Percentiles rank a stretch among this genome's conserved stretches.
Evolutionary conservation across 2,113 vertebrate genomes (phyloP).

Genomic region (Percina caprodes): DNA sequence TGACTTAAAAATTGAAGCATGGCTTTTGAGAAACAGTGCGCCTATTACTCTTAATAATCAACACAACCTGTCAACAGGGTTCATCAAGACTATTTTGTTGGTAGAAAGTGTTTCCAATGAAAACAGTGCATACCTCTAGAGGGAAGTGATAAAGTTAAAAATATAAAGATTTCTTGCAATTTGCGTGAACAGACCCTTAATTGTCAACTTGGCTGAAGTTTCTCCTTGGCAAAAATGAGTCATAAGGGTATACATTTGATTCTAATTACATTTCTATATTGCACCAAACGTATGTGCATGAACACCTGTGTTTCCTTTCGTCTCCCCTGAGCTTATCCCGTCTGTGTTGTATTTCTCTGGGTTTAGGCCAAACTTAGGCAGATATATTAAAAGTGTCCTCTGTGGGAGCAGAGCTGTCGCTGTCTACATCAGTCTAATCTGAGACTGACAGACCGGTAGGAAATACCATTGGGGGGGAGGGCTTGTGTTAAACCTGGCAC

Average conservation of each 20-base stretch:
- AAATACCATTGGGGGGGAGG: slow-evolving; percentile 30
- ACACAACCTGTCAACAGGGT: slow-evolving; percentile 3
- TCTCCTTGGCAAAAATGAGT: slow-evolving; percentile 25
- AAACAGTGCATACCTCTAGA: slow-evolving; percentile 11
- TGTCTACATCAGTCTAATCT: slow-evolving; percentile 23
- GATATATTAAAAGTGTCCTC: slow-evolving; percentile 29
- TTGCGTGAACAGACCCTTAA: background rate
- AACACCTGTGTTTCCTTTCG: slow-evolving; percentile 35
- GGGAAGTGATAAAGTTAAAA: background rate
- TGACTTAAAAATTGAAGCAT: too few relatives aligned
- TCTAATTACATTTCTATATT: slow-evolving; percentile 41
- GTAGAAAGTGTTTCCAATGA: slow-evolving; percentile 14
- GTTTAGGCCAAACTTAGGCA: slow-evolving; percentile 30
- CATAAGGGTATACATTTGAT: slow-evolving; percentile 16
- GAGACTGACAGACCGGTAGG: slow-evolving; percentile 40
- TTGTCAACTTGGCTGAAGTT: slow-evolving; percentile 6
- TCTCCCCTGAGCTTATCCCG: slow-evolving; percentile 12
- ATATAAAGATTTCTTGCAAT: background rate
- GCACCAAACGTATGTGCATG: background rate
- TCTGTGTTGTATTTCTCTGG: slow-evolving; percentile 30
- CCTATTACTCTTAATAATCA: slow-evolving; percentile 3
- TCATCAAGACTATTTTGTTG: slow-evolving; percentile 17
- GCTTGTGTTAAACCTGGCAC: slow-evolving; percentile 45
- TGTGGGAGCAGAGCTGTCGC: slow-evolving; percentile 41
- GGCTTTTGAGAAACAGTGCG: background rate